Base-by-base conservation (phyloP, 2,113 vertebrate genomes). In the Patagioenas fasciata region DNA sequence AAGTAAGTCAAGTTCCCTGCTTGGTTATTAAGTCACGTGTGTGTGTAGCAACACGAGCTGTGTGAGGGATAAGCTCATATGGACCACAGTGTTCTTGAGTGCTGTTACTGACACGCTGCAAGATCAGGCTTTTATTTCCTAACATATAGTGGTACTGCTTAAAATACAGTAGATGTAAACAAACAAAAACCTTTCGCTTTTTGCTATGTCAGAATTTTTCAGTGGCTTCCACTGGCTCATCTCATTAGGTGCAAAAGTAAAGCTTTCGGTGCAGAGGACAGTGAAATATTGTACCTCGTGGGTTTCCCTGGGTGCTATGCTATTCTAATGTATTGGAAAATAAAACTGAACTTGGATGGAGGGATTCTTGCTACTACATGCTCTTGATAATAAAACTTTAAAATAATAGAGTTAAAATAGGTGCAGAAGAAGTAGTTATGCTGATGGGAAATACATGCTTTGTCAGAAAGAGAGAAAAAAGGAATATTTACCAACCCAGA, bases 1-100 rank as follows among this genome's bases (percentile, higher is more conserved):
- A 99, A 98, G 99, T 99, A 98, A 95, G 98, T 96, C 7, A 21
- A 29, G 65, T 71, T 84, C 32, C 40, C 4, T 2, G 0, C 72
- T 40, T 66, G 53, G 20, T 84, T 91, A 36, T 71, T 32, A 56
- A 54, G 50, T 91, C 44, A 12, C 0, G 1, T 17, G 32, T 3
- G 2, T 0, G 2, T 38, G 48, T 48, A 54, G 42, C 48, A 42
- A 13, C 2, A 2, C 1, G 29, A 36, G 31, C 26, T 54, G 34
- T 17, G 38, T 0, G 7, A 86, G 67, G 51, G n/a, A 31, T 69
- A 4, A 0, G 1, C 64, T 88, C 13, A 1, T 12, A 3, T 25
- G 44, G 73, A 51, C 48, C 28, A 7, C 24, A 15, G 74, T 4
- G 11, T 64, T 88, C 42, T 47, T 20, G 38, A 36, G 29, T 21